phyloP scores from a whole-genome alignment of 2,797 vertebrate genomes.

The Epinephelus awoara region DNA sequence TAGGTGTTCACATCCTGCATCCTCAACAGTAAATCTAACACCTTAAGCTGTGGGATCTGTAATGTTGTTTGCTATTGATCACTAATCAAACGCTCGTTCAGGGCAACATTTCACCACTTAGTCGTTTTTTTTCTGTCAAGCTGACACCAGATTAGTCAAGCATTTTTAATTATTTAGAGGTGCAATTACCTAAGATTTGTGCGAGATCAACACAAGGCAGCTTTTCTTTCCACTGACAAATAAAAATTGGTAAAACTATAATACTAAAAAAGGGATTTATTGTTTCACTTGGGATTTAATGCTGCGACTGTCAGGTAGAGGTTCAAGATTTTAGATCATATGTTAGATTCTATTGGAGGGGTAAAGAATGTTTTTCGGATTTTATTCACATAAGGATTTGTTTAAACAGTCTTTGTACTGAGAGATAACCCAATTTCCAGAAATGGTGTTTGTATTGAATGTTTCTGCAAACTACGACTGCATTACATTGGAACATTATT shows the following conservation, averaged over 20 bases:
- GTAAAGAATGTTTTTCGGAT: background rate
- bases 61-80: slow-evolving; percentile 38
- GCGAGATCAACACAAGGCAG: background rate
- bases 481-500: too few species aligned
- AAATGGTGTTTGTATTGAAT: too few species aligned
- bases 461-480: too few species aligned
- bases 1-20: slow-evolving; percentile 56
- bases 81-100: slow-evolving; percentile 41
- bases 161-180: slow-evolving; percentile 21
- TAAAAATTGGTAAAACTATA: background rate
- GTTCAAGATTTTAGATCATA: background rate
- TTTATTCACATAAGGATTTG: background rate
- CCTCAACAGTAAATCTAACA: slow-evolving; percentile 42
- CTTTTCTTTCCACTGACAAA: background rate
- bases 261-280: background rate
- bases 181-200: background rate
- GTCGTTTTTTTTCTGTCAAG: background rate
- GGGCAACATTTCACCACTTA: slow-evolving; percentile 5
- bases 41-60: slow-evolving; percentile 34
- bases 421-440: background rate
- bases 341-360: background rate
- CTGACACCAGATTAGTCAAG: background rate
- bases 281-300: background rate
- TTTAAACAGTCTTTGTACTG: background rate
- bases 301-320: background rate